Evolutionary conservation across 2,888 invertebrate genomes (phyloP), one percentile per base, ranked within the genome.

Genomic region (Nowickia ferox): DNA sequence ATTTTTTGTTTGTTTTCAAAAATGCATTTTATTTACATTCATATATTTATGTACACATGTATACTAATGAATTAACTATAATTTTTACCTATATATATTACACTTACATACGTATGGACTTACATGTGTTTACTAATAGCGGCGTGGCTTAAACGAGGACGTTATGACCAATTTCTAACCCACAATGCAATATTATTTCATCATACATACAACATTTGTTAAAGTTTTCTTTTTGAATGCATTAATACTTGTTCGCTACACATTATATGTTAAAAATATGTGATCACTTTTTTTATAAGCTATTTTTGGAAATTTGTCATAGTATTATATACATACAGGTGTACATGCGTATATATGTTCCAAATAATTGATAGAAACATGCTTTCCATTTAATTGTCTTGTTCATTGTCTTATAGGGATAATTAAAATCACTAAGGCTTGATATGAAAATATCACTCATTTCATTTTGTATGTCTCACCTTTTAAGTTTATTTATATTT

Each of bases 131-230:
- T 71, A 76, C 40, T 57, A 65, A 48, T 76, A 72, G 65, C 76
- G 81, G 76, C 71, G 81, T 81, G 76, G 76, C 63, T 69, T 76
- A 63, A 57, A 55, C 68, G 76, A 63, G 48, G 22, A 74, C 13
- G 13, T 46, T 65, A 40, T 40, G 44, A 46, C 51, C 48, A 61
- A 74, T 66, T 19, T 19, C 9, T 63, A 65, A 69, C 42, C 22
- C 69, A 71, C n/a, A 57, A 57, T 55, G 11, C 10, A 19, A 17
- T 2, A 17, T 30, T 42, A 51, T 59, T 55, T 66, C 42, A 80
- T 80, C 71, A 46, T 61, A 8, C n/a, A 51, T 17, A 2, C n/a
- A n/a, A n/a, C n/a, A n/a, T n/a, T n/a, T n/a, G n/a, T n/a, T n/a
- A n/a, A n/a, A n/a, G 10, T 22, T 42, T 63, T 48, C 19, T 22